Base-by-base conservation (phyloP, 2,888 invertebrate genomes). In the Sisyra terminalis region DNA sequence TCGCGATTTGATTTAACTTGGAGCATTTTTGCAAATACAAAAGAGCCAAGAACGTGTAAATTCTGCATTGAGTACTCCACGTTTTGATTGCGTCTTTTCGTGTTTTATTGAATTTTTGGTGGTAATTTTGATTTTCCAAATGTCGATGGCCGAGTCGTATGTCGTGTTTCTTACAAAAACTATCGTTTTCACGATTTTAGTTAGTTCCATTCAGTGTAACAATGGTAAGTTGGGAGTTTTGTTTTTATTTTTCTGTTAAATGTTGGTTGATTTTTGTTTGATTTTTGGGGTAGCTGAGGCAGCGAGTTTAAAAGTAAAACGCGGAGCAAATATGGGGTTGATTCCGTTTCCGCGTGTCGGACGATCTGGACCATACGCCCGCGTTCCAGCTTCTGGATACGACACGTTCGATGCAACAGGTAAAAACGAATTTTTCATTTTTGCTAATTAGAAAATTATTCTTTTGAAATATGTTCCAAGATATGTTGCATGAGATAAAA, bases 291-390 rank as follows among this genome's bases (percentile, higher is more conserved):
- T 24, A 24, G 24, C 24, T n/a, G 35, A 13, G 2, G 16, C 35
- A 13, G 16, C 16, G n/a, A 15, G 35, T 15, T 13, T 15, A 35
- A 35, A 35, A 35, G 35, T 35, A 1, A 35, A 35, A 15, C 63
- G 68, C 31, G 65, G 73, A 2, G 70, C 71, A 45, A 66, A 69
- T 3, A 55, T 71, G 46, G 74, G 73, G 34, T 58, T 75, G 5
- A 72, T 71, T 50, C 71, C 75, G 0, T 73, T 73, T 50, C 75
- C 75, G 5, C 64, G 75, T 42, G 72, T 74, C 15, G 75, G 75
- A 1, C 63, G 75, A 13, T 67, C 72, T 46, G 64, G 64, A 52
- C 58, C 63, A 6, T 58, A 53, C 29, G 29, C 29, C 14, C 11
- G 40, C 15, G 29, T 30, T 29, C 30, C 13, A 29, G 24, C 5